Percentiles rank a stretch among this genome's conserved stretches.
Conservation (phyloP, 1,140 invertebrate genomes). For the Cydia fagiglandana region DNA sequence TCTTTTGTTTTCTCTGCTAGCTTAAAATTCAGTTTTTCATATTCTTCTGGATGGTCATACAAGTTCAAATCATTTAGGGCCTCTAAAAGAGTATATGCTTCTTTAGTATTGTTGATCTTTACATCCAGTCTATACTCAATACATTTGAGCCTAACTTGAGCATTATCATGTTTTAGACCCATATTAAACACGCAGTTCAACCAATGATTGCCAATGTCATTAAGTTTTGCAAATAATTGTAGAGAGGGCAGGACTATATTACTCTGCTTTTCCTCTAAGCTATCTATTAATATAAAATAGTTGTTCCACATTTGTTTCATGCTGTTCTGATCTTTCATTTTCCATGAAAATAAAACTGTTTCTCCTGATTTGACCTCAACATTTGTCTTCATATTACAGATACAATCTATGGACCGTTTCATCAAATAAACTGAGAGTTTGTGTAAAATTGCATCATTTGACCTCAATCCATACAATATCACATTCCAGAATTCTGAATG, state of each 20-base stretch:
- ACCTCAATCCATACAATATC: constrained; percentile 52
- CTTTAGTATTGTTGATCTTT: constrained; percentile 42
- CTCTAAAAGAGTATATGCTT: constrained; percentile 54
- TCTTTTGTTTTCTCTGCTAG: constrained; percentile 44
- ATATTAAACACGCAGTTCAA: constrained; percentile 62
- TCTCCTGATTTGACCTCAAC: constrained; percentile 41
- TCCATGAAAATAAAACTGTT: constrained; percentile 52
- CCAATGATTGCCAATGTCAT: constrained; percentile 55
- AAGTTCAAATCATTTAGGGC: constrained; percentile 63
- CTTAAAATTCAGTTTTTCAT: constrained; percentile 46
- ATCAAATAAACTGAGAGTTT: constrained; percentile 62
- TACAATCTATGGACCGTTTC: constrained; percentile 65
- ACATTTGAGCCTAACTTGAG: constrained; percentile 59
- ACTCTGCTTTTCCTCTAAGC: constrained; percentile 69
- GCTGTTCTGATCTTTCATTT: constrained; percentile 40
- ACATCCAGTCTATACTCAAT: constrained; percentile 54
- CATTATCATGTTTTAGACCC: constrained; percentile 66
- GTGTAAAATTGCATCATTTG: constrained; percentile 42
- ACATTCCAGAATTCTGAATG: constrained; percentile 61
- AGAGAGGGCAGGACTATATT: constrained; percentile 71
- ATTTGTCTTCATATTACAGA: constrained; percentile 50
- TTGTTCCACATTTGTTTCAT: constrained; percentile 60
- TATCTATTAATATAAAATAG: constrained; percentile 67
- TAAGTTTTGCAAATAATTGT: constrained; percentile 54
- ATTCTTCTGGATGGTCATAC: constrained; percentile 51